These are phyloP conservation scores for Eurytoma adleriae DNA, from an alignment of 2,888 invertebrate species.

Conservation along the genomic window DNA sequence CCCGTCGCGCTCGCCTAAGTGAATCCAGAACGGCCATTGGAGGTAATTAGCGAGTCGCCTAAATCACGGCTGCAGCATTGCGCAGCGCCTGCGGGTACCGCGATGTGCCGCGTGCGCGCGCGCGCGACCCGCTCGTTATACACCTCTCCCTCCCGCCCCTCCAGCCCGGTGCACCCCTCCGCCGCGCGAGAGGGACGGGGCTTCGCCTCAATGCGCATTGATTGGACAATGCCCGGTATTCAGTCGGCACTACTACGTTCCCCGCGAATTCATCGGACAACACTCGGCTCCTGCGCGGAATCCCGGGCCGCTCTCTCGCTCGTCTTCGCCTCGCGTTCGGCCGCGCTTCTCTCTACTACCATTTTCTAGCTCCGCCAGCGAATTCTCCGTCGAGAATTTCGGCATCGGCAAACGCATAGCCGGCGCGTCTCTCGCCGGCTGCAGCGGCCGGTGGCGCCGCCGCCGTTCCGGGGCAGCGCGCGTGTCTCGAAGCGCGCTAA, in stretches of 20 bases:
- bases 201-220: slow-evolving; percentile 71
- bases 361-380: slow-evolving; percentile 8
- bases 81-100: slow-evolving; percentile 66
- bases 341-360: not conserved
- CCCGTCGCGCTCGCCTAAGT: slow-evolving; percentile 59
- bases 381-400: slow-evolving; percentile 44
- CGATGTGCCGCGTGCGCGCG: slow-evolving; percentile 57
- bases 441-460: not conserved
- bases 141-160: slow-evolving; percentile 12
- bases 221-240: slow-evolving; percentile 69
- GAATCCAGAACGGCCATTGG: slow-evolving; percentile 66
- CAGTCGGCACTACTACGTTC: slow-evolving; percentile 59
- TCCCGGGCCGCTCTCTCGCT: slow-evolving; percentile 11
- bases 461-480: not conserved
- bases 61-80: slow-evolving; percentile 65
- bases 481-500: slow-evolving; percentile 29
- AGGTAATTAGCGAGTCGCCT: slow-evolving; percentile 72
- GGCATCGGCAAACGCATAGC: slow-evolving; percentile 33
- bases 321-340: slow-evolving; percentile 2
- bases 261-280: slow-evolving; percentile 56
- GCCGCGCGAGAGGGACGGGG: slow-evolving; percentile 54
- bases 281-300: slow-evolving; percentile 15
- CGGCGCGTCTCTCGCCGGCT: slow-evolving; percentile 29
- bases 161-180: not conserved
- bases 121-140: slow-evolving; percentile 16